Conservation (phyloP, 2,113 vertebrate genomes). For the Ciconia stormi region DNA sequence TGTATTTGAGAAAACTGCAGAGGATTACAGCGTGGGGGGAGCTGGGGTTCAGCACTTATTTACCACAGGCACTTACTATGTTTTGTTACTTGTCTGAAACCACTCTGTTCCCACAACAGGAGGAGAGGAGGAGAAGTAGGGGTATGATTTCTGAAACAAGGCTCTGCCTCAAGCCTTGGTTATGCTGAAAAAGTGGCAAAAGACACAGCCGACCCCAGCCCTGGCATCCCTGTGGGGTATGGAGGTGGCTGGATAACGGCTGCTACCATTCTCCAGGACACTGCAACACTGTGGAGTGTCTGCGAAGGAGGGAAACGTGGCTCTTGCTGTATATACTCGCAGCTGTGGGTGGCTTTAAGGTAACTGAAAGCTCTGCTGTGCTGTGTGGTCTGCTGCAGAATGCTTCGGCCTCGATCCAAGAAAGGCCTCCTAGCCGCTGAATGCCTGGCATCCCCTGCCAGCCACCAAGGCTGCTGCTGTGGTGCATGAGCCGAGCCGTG, state of each 20-base stretch:
- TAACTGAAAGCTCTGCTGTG: not conserved
- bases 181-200: not conserved
- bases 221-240: not conserved
- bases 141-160: not conserved
- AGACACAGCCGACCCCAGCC: not conserved
- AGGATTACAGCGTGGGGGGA: not conserved
- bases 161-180: not conserved
- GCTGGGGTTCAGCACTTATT: not conserved
- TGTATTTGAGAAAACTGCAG: not conserved
- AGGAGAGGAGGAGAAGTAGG: not conserved
- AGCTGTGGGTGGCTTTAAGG: not conserved
- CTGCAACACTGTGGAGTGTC: not conserved
- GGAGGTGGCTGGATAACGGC: not conserved
- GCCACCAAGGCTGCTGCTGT: not conserved
- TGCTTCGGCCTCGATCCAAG: accelerated
- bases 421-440: accelerated
- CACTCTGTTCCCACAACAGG: not conserved
- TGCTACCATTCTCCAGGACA: accelerated
- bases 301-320: not conserved
- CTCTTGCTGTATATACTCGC: not conserved
- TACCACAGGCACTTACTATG: not conserved
- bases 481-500: accelerated
- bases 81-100: not conserved
- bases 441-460: not conserved
- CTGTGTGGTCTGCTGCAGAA: not conserved